Conservation (phyloP, 2,888 invertebrate genomes). For the Hofmannophila pseudospretella region DNA sequence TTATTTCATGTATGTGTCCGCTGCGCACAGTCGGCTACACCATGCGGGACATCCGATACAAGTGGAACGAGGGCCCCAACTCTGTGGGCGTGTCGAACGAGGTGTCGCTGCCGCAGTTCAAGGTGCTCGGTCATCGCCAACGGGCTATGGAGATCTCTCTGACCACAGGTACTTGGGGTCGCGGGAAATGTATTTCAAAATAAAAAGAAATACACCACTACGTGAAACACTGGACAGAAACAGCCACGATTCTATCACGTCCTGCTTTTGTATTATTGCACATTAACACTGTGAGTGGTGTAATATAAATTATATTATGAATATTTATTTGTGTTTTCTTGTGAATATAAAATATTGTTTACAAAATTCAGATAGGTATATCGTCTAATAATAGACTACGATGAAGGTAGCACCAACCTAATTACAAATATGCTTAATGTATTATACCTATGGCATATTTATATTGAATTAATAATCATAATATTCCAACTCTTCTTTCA, state of each 20-base stretch:
- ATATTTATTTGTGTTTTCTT: not conserved
- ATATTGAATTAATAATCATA: not conserved
- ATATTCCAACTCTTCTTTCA: slow-evolving; percentile 54
- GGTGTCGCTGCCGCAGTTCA: slow-evolving; percentile 98
- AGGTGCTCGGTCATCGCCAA: slow-evolving; percentile 97
- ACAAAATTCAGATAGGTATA: too few relatives aligned
- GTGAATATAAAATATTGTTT: not conserved
- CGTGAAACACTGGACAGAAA: slow-evolving; percentile 70
- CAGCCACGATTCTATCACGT: slow-evolving; percentile 72
- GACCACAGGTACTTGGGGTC: slow-evolving; percentile 89
- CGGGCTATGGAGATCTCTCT: slow-evolving; percentile 97
- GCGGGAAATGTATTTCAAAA: slow-evolving; percentile 31
- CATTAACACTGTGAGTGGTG: slow-evolving; percentile 66
- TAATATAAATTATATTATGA: slow-evolving; percentile 28
- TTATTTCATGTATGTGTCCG: slow-evolving; percentile 72
- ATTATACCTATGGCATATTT: too few relatives aligned
- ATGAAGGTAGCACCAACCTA: too few relatives aligned
- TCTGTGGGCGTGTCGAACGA: slow-evolving; percentile 97
- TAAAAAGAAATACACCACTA: slow-evolving; percentile 38
- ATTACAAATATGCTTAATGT: too few relatives aligned
- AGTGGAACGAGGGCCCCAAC: slow-evolving; percentile 97
- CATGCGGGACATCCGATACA: slow-evolving; percentile 98
- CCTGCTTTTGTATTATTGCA: slow-evolving; percentile 76
- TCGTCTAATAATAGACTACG: too few relatives aligned
- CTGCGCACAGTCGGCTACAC: slow-evolving; percentile 95